A percentile compares a stretch with the other conserved stretches of the same genome.
phyloP scores from a whole-genome alignment of 2,888 invertebrate species.

The Caenorhabditis zanzibari region DNA sequence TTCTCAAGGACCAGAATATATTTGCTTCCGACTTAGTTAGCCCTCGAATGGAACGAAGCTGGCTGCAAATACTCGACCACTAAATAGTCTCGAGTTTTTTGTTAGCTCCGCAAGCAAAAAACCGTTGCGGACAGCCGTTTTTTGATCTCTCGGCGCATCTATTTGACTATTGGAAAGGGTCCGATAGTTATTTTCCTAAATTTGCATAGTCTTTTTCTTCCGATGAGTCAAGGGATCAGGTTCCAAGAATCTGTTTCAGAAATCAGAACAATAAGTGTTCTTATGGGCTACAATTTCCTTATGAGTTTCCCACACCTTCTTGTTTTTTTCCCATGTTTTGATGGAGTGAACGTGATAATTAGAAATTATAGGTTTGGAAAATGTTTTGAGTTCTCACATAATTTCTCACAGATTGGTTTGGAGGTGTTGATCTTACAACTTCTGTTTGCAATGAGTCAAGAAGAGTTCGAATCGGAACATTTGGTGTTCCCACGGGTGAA shows the following conservation, averaged over 20 bases:
- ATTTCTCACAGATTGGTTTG: neutral
- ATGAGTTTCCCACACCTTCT: neutral
- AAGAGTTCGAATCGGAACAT: too few species aligned
- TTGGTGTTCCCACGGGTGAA: too few species aligned
- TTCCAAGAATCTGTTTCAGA: neutral
- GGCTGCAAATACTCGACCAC: constrained; percentile 40
- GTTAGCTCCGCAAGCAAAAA: constrained; percentile 50
- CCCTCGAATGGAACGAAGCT: constrained; percentile 34
- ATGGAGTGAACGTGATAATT: neutral
- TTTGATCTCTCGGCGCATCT: constrained; percentile 22
- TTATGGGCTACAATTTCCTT: neutral
- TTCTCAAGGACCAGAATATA: constrained; percentile 4
- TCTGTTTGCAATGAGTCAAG: neutral
- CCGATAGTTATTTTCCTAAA: neutral
- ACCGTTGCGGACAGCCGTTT: constrained; percentile 34
- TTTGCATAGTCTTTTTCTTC: constrained; percentile 33
- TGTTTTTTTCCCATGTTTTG: neutral
- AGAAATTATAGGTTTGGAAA: neutral
- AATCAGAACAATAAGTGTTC: neutral
- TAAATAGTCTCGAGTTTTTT: constrained; percentile 25
- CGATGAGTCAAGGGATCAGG: neutral
- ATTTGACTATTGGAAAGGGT: constrained; percentile 25
- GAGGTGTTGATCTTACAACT: neutral
- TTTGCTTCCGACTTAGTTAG: constrained; percentile 18
- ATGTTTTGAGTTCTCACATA: neutral